These are phyloP conservation scores for Eutrigla gurnardus DNA, from an alignment of 2,797 vertebrate species.

Conservation along the genomic window DNA sequence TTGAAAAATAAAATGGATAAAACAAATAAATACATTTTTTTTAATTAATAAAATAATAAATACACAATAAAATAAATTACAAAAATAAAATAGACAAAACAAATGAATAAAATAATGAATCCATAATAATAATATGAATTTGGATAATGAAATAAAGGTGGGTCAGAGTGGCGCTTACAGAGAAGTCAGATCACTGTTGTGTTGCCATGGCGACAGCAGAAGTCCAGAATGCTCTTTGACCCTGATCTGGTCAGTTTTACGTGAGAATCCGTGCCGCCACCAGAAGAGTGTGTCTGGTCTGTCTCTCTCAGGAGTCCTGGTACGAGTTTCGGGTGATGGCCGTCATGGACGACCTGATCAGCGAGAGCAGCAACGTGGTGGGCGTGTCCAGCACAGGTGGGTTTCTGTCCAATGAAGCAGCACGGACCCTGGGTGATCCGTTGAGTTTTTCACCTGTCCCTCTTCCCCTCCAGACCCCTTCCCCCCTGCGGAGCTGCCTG, in stretches of 20 bases:
- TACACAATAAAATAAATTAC: too few species aligned
- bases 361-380: slow-evolving; percentile 98
- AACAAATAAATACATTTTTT: too few species aligned
- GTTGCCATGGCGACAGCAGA: too few species aligned
- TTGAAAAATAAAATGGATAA: too few species aligned
- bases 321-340: slow-evolving; percentile 98
- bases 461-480: slow-evolving; percentile 88
- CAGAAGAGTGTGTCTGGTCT: slow-evolving; percentile 22
- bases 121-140: too few species aligned
- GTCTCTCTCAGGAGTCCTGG: slow-evolving; percentile 92
- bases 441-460: slow-evolving; percentile 5
- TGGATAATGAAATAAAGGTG: too few species aligned
- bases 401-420: slow-evolving; percentile 19
- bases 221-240: not conserved
- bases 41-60: too few species aligned
- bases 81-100: too few species aligned
- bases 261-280: not conserved
- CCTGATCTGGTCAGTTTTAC: not conserved
- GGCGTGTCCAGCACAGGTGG: slow-evolving; percentile 98
- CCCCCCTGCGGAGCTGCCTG: slow-evolving; percentile 92
- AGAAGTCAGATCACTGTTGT: too few species aligned
- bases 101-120: too few species aligned
- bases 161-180: too few species aligned
- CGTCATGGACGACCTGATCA: slow-evolving; percentile 99
- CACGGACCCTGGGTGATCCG: not conserved